phyloP scores from a whole-genome alignment of 1,140 invertebrate genomes.

The Drosophila simulans region DNA sequence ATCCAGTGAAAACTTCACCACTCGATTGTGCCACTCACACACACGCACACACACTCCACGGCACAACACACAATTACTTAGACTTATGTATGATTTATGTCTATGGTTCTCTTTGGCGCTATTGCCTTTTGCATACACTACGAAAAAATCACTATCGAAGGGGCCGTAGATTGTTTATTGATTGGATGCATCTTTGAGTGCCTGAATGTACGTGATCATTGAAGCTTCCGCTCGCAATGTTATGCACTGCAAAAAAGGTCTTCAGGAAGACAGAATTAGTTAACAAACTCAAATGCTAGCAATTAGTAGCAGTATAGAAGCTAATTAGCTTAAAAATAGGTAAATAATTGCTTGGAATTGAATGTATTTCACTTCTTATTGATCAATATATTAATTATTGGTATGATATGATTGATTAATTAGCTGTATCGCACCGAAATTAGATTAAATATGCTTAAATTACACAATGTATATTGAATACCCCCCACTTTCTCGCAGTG shows the following conservation, averaged over 20 bases:
- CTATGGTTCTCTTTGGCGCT: conserved; percentile 45
- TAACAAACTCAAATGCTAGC: too few species aligned
- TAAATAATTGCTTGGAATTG: too few species aligned
- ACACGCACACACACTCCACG: conserved; percentile 10
- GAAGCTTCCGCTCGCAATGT: conserved; percentile 2
- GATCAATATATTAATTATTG: too few species aligned
- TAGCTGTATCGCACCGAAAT: too few species aligned
- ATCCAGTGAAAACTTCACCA: conserved; percentile 10
- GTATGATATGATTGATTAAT: too few species aligned
- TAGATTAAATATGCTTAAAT: too few species aligned
- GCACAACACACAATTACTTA: conserved; percentile 73
- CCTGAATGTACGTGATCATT: conserved; percentile 1
- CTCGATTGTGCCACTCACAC: background rate
- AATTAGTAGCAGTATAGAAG: too few species aligned
- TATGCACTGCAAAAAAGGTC: background rate
- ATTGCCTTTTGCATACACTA: conserved; percentile 39
- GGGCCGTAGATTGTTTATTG: background rate
- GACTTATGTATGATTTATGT: conserved; percentile 80
- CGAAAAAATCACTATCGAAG: conserved; percentile 1
- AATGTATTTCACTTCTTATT: too few species aligned
- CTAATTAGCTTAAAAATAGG: too few species aligned
- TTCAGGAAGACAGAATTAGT: too few species aligned
- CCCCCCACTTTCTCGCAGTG: conserved; percentile 26
- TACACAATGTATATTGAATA: background rate
- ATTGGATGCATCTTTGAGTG: conserved; percentile 4